Evolutionary conservation across 2,113 vertebrate species (phyloP).

Genomic region (Callipepla squamata): DNA sequence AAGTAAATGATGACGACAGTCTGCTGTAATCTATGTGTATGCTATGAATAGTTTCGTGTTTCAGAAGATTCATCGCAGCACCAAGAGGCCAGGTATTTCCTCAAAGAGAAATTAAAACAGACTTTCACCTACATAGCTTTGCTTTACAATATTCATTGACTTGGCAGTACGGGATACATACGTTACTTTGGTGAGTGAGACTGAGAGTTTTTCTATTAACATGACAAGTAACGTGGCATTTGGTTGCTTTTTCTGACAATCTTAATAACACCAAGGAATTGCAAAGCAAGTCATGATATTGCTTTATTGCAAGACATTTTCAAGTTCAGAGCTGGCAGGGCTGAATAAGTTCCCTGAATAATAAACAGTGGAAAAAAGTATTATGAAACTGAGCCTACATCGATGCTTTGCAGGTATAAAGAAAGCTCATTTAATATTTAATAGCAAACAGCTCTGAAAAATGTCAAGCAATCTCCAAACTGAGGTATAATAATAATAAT

Average conservation of each 20-base stretch:
- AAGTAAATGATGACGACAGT: neutral
- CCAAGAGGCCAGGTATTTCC: neutral
- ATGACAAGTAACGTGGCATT: neutral
- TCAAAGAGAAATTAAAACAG: slow-evolving; percentile 1
- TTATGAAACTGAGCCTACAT: neutral
- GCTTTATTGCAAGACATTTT: neutral
- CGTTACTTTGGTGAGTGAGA: neutral
- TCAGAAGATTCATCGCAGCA: slow-evolving; percentile 27
- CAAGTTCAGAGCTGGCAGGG: neutral
- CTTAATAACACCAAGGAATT: slow-evolving; percentile 1
- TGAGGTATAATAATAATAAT: neutral
- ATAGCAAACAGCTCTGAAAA: neutral
- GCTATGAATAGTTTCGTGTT: neutral
- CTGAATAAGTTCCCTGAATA: neutral
- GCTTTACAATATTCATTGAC: neutral
- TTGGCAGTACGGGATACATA: neutral
- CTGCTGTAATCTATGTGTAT: neutral
- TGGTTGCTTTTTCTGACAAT: neutral
- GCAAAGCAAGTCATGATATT: neutral
- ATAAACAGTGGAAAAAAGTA: neutral
- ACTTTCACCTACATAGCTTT: neutral
- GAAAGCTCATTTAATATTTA: neutral
- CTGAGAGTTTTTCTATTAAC: neutral
- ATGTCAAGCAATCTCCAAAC: neutral
- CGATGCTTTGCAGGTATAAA: neutral